Conservation (phyloP, 2,797 vertebrate genomes). For the Thunnus albacares region DNA sequence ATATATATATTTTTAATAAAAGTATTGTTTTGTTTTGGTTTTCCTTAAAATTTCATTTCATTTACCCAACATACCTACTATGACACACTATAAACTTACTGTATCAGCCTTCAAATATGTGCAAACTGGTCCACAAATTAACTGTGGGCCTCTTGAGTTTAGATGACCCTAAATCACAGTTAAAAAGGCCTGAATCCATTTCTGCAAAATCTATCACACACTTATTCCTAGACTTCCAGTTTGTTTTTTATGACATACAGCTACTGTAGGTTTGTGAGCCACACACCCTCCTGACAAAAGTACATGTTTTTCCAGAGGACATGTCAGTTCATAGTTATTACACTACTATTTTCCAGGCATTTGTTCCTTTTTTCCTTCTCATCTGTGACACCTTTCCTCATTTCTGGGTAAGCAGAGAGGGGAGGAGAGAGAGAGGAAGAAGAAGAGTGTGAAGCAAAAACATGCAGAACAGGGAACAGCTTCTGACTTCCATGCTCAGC, state of each 20-base stretch:
- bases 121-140: constrained; percentile 11
- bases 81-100: constrained; percentile 1
- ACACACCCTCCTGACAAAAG: constrained; percentile 1
- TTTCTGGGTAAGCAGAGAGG: constrained; percentile 43
- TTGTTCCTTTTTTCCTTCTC: background rate
- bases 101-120: background rate
- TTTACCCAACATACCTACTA: background rate
- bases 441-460: constrained; percentile 24
- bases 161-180: background rate
- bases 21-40: background rate
- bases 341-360: constrained; percentile 45
- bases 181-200: background rate
- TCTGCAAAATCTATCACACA: constrained; percentile 21
- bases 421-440: constrained; percentile 9
- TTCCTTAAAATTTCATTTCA: background rate
- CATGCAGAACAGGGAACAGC: constrained; percentile 49
- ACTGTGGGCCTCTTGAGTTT: background rate
- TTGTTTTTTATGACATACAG: constrained; percentile 19
- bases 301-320: constrained; percentile 27
- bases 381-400: constrained; percentile 37
- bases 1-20: constrained; percentile 2
- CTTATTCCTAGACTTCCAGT: background rate
- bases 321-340: constrained; percentile 26
- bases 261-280: constrained; percentile 8
- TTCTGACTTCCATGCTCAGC: constrained; percentile 34